These are phyloP conservation scores for Solenopsis fugax DNA, from an alignment of 1,140 invertebrate species.

Conservation along the genomic window DNA sequence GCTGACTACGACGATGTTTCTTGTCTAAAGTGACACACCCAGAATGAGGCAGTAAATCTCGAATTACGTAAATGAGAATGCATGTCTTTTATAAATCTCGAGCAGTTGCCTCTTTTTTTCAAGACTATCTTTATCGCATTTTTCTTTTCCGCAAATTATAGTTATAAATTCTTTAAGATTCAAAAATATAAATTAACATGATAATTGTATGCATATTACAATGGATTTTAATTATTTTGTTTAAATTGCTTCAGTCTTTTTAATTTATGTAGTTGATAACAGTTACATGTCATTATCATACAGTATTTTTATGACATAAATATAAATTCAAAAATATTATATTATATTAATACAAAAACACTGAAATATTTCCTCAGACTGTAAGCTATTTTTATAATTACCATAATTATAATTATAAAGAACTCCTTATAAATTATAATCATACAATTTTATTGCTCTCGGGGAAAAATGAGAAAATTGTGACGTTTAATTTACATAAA, in stretches of 20 bases:
- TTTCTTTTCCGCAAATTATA: neutral
- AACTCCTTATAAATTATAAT: neutral
- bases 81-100: constrained; percentile 51
- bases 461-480: no score
- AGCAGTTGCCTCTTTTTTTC: constrained; percentile 18
- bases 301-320: neutral
- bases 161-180: neutral
- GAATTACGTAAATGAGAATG: constrained; percentile 56
- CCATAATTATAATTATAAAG: neutral
- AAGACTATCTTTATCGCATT: neutral
- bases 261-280: neutral
- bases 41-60: constrained; percentile 45
- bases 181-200: neutral
- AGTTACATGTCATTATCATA: neutral
- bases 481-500: neutral
- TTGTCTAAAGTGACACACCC: constrained; percentile 40
- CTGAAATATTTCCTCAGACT: neutral
- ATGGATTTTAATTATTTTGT: neutral
- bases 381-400: neutral
- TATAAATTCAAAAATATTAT: neutral
- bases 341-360: neutral
- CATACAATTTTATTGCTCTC: neutral
- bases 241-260: neutral
- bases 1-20: constrained; percentile 42
- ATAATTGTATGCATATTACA: neutral